Evolutionary conservation across 2,888 invertebrate species (phyloP).

Genomic region (Melieria crassipennis): DNA sequence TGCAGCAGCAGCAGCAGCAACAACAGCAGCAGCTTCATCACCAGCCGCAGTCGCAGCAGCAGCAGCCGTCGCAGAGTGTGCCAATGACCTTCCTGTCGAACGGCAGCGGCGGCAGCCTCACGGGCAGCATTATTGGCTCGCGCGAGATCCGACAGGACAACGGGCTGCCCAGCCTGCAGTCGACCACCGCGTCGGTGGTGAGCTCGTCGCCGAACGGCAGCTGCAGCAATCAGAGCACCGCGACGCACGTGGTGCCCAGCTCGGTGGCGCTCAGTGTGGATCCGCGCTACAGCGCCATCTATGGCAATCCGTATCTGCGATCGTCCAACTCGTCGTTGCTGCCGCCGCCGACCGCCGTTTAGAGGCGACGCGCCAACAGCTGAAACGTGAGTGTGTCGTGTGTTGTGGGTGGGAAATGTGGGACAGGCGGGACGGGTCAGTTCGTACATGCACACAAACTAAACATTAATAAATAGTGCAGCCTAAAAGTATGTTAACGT

Average conservation of each 20-base stretch:
- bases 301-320: slow-evolving; percentile 87
- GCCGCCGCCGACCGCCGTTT: slow-evolving; percentile 70
- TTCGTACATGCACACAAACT: not conserved
- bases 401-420: not conserved
- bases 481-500: too few relatives aligned
- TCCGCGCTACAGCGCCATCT: slow-evolving; percentile 88
- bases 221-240: slow-evolving; percentile 64
- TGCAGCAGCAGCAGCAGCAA: slow-evolving; percentile 58
- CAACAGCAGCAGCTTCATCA: slow-evolving; percentile 55
- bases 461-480: too few relatives aligned
- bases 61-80: slow-evolving; percentile 51
- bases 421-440: not conserved
- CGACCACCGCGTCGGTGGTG: slow-evolving; percentile 63
- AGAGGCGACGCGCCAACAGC: slow-evolving; percentile 35
- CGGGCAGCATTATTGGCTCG: slow-evolving; percentile 64
- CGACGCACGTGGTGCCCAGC: slow-evolving; percentile 56
- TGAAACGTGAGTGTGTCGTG: not conserved
- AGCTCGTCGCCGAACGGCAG: slow-evolving; percentile 66
- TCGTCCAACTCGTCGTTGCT: slow-evolving; percentile 70
- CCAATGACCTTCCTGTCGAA: slow-evolving; percentile 64
- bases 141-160: slow-evolving; percentile 65
- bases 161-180: slow-evolving; percentile 64
- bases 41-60: slow-evolving; percentile 47
- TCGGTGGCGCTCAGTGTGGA: slow-evolving; percentile 70
- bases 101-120: slow-evolving; percentile 59